A percentile compares a stretch with the other conserved stretches of the same genome.
Conservation (phyloP, 2,113 vertebrate species). For the Pseudonaja textilis region DNA sequence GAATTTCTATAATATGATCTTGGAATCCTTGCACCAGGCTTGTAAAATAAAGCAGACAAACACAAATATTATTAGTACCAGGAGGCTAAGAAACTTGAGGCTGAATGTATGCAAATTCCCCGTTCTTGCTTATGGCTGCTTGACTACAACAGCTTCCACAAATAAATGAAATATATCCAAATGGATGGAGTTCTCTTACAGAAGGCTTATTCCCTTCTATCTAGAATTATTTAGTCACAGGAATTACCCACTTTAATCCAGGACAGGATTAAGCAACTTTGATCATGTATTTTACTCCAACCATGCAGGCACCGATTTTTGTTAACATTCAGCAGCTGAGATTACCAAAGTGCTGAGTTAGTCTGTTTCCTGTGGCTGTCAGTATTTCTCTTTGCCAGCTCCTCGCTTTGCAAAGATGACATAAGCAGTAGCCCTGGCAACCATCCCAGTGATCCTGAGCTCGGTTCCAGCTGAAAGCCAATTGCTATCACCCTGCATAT, state of each 20-base stretch:
- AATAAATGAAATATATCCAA: background rate
- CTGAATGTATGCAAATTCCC: background rate
- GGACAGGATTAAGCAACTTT: conserved; percentile 16
- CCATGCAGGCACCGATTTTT: conserved; percentile 24
- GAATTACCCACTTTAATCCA: conserved; percentile 32
- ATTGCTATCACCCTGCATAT: conserved; percentile 80
- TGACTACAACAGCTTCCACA: background rate
- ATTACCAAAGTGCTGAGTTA: background rate
- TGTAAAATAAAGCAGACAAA: background rate
- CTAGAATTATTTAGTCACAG: conserved; percentile 22
- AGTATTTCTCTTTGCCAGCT: conserved; percentile 52
- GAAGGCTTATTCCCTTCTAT: conserved; percentile 2
- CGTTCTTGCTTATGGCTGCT: background rate
- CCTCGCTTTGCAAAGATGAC: conserved; percentile 59
- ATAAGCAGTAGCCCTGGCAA: conserved; percentile 80
- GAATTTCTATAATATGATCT: background rate
- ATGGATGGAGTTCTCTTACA: background rate
- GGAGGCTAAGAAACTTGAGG: background rate
- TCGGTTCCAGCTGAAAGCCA: conserved; percentile 72
- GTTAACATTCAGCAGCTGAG: background rate
- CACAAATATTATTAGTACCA: background rate
- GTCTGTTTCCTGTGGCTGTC: conserved; percentile 46
- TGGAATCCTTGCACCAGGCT: background rate
- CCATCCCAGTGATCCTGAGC: conserved; percentile 70
- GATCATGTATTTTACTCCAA: background rate